Base-by-base conservation (phyloP, 2,797 vertebrate species). In the Dromococcyx pavoninus region DNA sequence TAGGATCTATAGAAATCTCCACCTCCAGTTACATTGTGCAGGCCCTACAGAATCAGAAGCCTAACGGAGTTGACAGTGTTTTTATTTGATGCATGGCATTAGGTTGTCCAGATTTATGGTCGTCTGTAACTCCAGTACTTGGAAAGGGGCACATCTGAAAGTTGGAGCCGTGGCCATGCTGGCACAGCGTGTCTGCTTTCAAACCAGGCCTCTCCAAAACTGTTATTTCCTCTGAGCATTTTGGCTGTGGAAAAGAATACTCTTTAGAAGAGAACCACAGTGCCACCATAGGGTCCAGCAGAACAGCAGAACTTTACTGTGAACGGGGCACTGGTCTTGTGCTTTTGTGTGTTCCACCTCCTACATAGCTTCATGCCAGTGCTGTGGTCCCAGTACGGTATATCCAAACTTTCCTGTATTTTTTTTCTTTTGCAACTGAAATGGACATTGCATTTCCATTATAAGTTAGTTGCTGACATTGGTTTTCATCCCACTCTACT, bases 181-280 rank as follows among this genome's bases (percentile, higher is more conserved):
- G 43, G 18, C 0, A 3, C 57, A 35, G 23, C 5, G 7, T 7
- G 5, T 32, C 13, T 11, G 10, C 5, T 65, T 82, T 25, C 11
- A 54, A 71, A 23, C 18, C 0, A 0, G 13, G 0, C 53, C 65
- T 69, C 32, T 80, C 32, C 5, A 61, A 56, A 22, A 19, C 7
- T 4, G 5, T 50, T 25, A 41, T 73, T 54, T 86, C 3, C 7
- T 82, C 10, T 66, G 83, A 39, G 25, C 16, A 25, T 1, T 41
- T 48, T 67, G 9, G 7, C 35, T 27, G 35, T 54, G 41, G 24
- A n/a, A 37, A 43, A 15, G 28, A 74, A 11, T 3, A 46, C 3
- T 8, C 32, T 30, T 30, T 66, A 79, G 41, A 64, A 39, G 25
- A 50, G 32, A 41, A 18, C 22, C 9, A 16, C 1, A 7, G 23